A percentile compares a stretch with the other conserved stretches of the same genome.
phyloP scores from a whole-genome alignment of 2,797 vertebrate species.

The Clarias platycephalus region DNA sequence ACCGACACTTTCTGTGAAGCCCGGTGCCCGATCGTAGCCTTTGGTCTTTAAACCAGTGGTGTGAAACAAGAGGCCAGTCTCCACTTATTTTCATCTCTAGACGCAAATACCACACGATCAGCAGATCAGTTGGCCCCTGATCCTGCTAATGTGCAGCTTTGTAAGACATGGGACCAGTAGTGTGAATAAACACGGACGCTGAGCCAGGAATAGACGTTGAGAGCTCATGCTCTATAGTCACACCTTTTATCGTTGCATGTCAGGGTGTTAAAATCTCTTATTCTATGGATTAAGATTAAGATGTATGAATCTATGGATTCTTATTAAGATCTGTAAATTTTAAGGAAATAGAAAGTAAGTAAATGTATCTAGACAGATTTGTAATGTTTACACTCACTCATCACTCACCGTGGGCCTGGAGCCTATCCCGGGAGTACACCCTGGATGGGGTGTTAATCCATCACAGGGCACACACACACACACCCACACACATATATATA shows the following conservation, averaged over 20 bases:
- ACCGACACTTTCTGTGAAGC: neutral
- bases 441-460: too few relatives aligned
- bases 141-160: slow-evolving; percentile 8
- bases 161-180: neutral
- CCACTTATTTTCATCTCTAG: slow-evolving; percentile 34
- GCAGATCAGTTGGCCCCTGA: neutral
- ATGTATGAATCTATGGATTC: too few relatives aligned
- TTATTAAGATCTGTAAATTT: neutral
- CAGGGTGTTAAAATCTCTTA: neutral
- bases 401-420: neutral
- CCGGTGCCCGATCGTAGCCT: neutral
- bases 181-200: slow-evolving; percentile 1
- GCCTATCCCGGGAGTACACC: too few relatives aligned
- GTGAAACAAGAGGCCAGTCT: neutral
- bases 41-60: slow-evolving; percentile 8
- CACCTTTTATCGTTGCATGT: neutral
- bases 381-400: too few relatives aligned
- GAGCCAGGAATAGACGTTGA: slow-evolving; percentile 44
- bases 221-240: neutral
- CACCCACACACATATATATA: too few relatives aligned
- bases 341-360: too few relatives aligned
- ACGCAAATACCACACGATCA: slow-evolving; percentile 3
- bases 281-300: neutral
- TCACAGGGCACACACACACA: too few relatives aligned
- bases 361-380: too few relatives aligned